Base-by-base conservation (phyloP, 2,797 vertebrate genomes). In the Anguilla obscura region DNA sequence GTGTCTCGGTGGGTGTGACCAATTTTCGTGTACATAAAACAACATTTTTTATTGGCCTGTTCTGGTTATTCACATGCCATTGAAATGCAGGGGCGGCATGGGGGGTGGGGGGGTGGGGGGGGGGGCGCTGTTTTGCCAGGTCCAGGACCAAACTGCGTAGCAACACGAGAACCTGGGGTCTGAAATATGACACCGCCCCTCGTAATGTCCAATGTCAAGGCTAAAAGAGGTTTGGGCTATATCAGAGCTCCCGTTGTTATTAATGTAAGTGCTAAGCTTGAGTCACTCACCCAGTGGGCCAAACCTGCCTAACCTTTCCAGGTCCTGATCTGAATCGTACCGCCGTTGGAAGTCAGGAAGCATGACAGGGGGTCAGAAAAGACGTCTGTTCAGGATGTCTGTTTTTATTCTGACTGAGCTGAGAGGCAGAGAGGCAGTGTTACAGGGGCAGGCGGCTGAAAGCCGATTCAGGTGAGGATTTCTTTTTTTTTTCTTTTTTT, bases 211-310 rank as follows among this genome's bases (percentile, higher is more conserved):
- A 84, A 71, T 40, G 50, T 87, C 33, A 71, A 18, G 36, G 58
- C 18, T 18, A 12, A 5, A 84, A 30, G 14, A 71, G 6, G 16
- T 69, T 21, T 60, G 33, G 30, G 6, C 69, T 58, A 18, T 36
- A 54, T 50, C 45, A 60, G 48, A 48, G 40, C 87, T 45, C 24
- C 50, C 27, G 82, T 80, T 9, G 48, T 21, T 66, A 54, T 48
- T 69, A 69, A 30, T 21, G 45, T 33, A 18, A 58, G 16, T 36
- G 7, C 24, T 30, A 24, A 82, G 50, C 52, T 21, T 86, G 54
- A 86, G 45, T 40, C 85, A 60, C 30, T 71, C 36, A 16, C 76
- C 74, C 87, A 63, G 33, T 21, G 52, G 79, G 36, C 21, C 54
- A 14, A 58, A 58, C 76, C 84, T 45, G 66, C 27, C 10, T 0